Evolutionary conservation across 1,140 invertebrate species (phyloP).

Genomic region (Lineus longissimus): DNA sequence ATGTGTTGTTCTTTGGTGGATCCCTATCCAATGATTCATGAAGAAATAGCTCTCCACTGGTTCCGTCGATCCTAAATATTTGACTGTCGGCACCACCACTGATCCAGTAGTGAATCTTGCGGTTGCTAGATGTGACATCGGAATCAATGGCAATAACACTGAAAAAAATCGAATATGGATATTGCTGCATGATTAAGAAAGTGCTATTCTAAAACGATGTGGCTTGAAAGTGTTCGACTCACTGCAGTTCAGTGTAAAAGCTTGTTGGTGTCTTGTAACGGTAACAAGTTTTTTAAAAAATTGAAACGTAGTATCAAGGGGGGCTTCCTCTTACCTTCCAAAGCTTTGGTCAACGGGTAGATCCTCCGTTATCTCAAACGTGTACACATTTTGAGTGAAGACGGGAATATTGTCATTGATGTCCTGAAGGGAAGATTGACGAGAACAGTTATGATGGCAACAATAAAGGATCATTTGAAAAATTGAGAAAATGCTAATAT

Average conservation of each 20-base stretch:
- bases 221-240: background rate
- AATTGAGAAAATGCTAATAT: too few relatives aligned
- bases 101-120: background rate
- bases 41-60: background rate
- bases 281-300: too few relatives aligned
- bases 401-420: conserved; percentile 8
- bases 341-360: background rate
- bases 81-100: background rate
- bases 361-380: background rate
- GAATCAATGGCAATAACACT: background rate
- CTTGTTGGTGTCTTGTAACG: background rate
- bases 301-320: too few relatives aligned
- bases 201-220: background rate
- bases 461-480: too few relatives aligned
- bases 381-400: conserved; percentile 2
- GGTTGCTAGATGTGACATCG: background rate
- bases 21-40: background rate
- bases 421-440: background rate
- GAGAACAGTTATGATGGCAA: background rate
- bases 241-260: background rate
- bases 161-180: background rate
- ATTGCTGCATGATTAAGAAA: background rate
- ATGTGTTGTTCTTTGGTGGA: background rate
- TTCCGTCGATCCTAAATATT: background rate
- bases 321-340: conserved; percentile 3